These are phyloP conservation scores for Mastomys natalensis DNA, from an alignment of 2,113 vertebrate genomes.

Conservation along the genomic window DNA sequence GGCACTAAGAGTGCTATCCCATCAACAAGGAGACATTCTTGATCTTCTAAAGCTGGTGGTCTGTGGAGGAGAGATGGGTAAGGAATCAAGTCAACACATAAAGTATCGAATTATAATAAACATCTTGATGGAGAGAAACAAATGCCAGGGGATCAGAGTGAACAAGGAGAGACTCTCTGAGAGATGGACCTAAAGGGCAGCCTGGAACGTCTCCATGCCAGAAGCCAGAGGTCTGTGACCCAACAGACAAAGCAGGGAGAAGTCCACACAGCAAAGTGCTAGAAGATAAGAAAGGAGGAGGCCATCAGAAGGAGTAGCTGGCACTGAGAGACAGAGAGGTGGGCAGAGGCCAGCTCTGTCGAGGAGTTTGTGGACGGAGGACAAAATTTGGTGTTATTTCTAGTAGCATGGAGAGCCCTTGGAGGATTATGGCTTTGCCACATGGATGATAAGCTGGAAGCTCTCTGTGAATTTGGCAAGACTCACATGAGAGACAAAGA, in stretches of 20 bases:
- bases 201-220: neutral
- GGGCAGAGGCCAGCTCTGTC: neutral
- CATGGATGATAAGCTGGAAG: neutral
- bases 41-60: neutral
- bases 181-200: neutral
- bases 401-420: neutral
- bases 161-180: neutral
- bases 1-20: neutral
- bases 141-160: neutral
- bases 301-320: neutral
- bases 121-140: neutral
- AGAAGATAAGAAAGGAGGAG: neutral
- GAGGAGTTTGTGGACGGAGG: neutral
- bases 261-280: neutral
- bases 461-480: neutral
- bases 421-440: neutral
- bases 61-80: neutral
- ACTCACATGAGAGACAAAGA: neutral
- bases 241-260: neutral
- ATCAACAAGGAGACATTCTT: neutral
- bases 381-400: neutral
- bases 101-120: neutral
- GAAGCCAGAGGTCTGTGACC: neutral
- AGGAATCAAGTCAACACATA: neutral
- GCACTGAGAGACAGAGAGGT: neutral